Percentiles rank a stretch among this genome's conserved stretches.
These are phyloP conservation scores for Numenius arquata DNA, from an alignment of 2,113 vertebrate genomes.

Conservation along the genomic window DNA sequence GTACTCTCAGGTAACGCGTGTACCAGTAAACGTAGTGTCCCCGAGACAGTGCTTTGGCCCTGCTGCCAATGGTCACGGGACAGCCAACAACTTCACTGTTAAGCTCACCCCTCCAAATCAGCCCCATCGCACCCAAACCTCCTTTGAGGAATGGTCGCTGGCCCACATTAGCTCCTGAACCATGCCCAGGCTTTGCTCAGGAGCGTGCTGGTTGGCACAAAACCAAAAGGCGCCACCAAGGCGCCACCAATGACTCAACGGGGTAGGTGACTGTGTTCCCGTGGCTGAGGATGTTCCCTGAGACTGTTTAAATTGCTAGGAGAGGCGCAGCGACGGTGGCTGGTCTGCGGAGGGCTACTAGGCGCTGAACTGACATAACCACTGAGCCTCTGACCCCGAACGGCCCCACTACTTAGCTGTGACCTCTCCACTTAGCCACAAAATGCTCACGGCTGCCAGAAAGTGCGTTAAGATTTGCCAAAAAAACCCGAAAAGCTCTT, in stretches of 20 bases:
- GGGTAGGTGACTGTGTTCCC: not conserved
- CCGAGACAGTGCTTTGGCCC: not conserved
- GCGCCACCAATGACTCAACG: fast-evolving
- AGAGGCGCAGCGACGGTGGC: fast-evolving
- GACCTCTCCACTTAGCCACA: not conserved
- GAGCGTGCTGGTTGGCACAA: not conserved
- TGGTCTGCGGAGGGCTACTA: not conserved
- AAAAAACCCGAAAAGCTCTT: not conserved
- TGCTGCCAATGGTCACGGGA: not conserved
- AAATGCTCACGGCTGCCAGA: not conserved
- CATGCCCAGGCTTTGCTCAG: not conserved
- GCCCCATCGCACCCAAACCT: not conserved
- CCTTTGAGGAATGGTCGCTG: not conserved
- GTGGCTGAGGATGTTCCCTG: not conserved
- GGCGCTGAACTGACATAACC: not conserved
- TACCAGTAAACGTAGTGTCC: not conserved
- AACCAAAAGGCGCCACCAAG: not conserved
- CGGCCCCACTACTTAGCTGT: fast-evolving
- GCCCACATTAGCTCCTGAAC: not conserved
- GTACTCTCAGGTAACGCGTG: not conserved
- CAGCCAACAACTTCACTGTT: not conserved
- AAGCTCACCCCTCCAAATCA: not conserved
- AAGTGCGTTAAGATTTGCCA: not conserved
- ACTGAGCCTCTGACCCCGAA: not conserved
- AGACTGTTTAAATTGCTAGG: not conserved